Percentiles rank a stretch among this genome's conserved stretches.
Evolutionary conservation across 2,797 vertebrate species (phyloP).

Genomic region (Gallinago solitaria): DNA sequence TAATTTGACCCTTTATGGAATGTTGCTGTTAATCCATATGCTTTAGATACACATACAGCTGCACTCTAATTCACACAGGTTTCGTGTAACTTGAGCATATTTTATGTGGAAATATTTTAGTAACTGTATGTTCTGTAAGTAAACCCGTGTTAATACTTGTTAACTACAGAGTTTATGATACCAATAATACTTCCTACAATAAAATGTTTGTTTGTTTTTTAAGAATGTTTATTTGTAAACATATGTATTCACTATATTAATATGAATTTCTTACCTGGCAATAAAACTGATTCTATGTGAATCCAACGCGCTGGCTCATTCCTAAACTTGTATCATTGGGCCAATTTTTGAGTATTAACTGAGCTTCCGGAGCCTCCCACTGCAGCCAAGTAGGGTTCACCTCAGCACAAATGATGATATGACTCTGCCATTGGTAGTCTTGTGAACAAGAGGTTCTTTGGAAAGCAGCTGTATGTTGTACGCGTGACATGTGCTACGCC

Average conservation of each 20-base stretch:
- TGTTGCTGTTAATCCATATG: conserved; percentile 71
- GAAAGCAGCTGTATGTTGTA: background rate
- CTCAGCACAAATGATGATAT: background rate
- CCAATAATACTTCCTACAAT: conserved; percentile 83
- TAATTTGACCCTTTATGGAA: conserved; percentile 68
- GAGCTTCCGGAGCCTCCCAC: background rate
- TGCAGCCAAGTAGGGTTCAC: background rate
- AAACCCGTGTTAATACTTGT: conserved; percentile 82
- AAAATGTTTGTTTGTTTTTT: conserved; percentile 86
- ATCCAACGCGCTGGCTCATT: conserved; percentile 29
- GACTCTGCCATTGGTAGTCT: background rate
- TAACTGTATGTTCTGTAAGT: conserved; percentile 83
- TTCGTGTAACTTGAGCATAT: conserved; percentile 81
- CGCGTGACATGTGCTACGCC: rapidly evolving
- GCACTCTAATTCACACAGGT: conserved; percentile 66
- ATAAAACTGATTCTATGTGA: conserved; percentile 92
- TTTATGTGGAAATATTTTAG: conserved; percentile 83
- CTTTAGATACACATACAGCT: conserved; percentile 75
- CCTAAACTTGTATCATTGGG: conserved; percentile 35
- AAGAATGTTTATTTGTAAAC: conserved; percentile 92
- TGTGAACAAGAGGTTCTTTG: background rate
- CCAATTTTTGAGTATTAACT: background rate
- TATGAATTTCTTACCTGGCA: conserved; percentile 98
- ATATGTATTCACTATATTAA: conserved; percentile 95
- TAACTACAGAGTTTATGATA: conserved; percentile 82